phyloP scores from a whole-genome alignment of 2,888 invertebrate species.

The Colostygia pectinataria region DNA sequence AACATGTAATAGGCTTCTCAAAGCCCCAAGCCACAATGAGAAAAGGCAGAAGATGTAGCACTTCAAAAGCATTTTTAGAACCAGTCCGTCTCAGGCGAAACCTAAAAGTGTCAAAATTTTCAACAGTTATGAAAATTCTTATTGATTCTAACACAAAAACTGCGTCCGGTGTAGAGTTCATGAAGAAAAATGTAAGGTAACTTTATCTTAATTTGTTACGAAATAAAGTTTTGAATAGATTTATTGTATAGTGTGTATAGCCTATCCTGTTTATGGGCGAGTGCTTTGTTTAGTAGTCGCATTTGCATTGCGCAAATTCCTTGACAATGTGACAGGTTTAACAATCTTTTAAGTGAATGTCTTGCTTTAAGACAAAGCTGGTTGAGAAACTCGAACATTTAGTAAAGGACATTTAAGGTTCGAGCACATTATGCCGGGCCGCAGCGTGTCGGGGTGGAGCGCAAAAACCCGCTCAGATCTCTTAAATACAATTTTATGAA shows the following conservation, averaged over 20 bases:
- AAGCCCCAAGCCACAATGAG: slow-evolving; percentile 87
- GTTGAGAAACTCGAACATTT: slow-evolving; percentile 3
- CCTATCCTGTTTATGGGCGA: slow-evolving; percentile 10
- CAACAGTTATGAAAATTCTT: slow-evolving; percentile 86
- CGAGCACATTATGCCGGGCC: no score
- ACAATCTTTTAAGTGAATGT: slow-evolving; percentile 17
- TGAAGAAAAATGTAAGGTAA: slow-evolving; percentile 81
- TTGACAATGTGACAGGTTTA: slow-evolving; percentile 14
- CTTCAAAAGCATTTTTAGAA: slow-evolving; percentile 89
- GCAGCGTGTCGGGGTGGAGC: no score
- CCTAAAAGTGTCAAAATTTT: slow-evolving; percentile 86
- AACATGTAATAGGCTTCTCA: slow-evolving; percentile 85
- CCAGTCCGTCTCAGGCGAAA: slow-evolving; percentile 86
- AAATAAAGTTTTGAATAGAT: slow-evolving; percentile 3
- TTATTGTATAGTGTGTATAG: slow-evolving; percentile 8
- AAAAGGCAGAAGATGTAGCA: slow-evolving; percentile 89
- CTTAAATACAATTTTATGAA: neutral
- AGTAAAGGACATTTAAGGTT: neutral
- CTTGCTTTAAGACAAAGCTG: slow-evolving; percentile 1
- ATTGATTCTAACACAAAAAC: slow-evolving; percentile 84
- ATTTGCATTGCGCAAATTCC: slow-evolving; percentile 18
- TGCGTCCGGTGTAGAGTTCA: slow-evolving; percentile 87
- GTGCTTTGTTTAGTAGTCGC: slow-evolving; percentile 17
- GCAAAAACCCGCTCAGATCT: no score
- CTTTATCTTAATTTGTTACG: neutral